Evolutionary conservation across 2,797 vertebrate species (phyloP).

Genomic region (Gambusia yucatana): DNA sequence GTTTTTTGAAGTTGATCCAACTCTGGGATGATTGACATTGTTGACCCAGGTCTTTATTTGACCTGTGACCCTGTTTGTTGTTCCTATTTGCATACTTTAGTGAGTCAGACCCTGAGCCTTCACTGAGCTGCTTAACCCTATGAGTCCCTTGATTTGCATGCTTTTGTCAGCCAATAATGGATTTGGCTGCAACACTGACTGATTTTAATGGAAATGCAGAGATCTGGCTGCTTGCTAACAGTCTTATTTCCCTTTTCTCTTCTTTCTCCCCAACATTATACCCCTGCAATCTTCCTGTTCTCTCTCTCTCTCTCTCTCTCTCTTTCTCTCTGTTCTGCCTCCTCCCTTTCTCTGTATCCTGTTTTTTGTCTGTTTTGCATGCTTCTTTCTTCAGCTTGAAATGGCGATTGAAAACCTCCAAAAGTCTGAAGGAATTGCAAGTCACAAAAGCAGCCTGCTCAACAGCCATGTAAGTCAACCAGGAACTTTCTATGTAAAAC

Average conservation of each 20-base stretch:
- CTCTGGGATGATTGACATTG: conserved; percentile 31
- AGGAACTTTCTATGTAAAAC: conserved; percentile 72
- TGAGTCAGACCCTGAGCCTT: conserved; percentile 71
- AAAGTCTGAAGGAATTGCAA: conserved; percentile 98
- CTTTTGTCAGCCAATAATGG: conserved; percentile 78
- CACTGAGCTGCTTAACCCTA: conserved; percentile 78
- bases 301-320: conserved; percentile 57
- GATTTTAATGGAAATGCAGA: conserved; percentile 83
- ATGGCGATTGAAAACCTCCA: conserved; percentile 99
- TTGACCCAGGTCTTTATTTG: conserved; percentile 66
- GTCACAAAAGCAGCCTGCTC: conserved; percentile 99
- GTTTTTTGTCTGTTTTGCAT: conserved; percentile 75
- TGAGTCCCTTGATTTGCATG: conserved; percentile 82
- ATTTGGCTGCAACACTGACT: conserved; percentile 82
- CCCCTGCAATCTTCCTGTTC: conserved; percentile 64
- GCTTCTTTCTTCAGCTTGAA: conserved; percentile 96
- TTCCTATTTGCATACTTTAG: conserved; percentile 82
- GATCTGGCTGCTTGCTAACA: conserved; percentile 90
- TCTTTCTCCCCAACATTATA: conserved; percentile 40
- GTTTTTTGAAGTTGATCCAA: conserved; percentile 7
- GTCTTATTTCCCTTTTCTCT: conserved; percentile 88
- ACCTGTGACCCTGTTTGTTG: conserved; percentile 73
- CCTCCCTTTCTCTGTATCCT: conserved; percentile 62
- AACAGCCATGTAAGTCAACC: conserved; percentile 99
- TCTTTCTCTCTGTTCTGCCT: conserved; percentile 51